Percentiles rank a stretch among this genome's conserved stretches.
Evolutionary conservation across 2,113 vertebrate genomes (phyloP).

Genomic region (Ammodytes dubius): DNA sequence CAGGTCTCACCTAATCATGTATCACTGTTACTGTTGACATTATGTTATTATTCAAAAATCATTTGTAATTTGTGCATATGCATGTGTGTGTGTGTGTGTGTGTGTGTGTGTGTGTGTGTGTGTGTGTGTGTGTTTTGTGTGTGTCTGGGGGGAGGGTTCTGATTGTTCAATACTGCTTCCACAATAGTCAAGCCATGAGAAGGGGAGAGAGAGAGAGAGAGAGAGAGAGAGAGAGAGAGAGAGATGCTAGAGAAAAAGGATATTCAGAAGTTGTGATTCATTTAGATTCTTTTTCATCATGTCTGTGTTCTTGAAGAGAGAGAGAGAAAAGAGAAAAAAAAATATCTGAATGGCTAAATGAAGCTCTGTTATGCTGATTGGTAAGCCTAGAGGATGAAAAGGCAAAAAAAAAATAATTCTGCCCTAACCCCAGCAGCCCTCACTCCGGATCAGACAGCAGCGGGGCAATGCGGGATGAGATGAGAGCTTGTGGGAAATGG

Average conservation of each 20-base stretch:
- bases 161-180: no score
- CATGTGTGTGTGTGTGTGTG: no score
- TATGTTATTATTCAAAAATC: no score
- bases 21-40: no score
- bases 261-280: neutral
- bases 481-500: constrained; percentile 64
- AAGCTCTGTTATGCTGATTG: constrained; percentile 27
- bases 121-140: no score
- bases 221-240: neutral
- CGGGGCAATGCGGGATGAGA: constrained; percentile 52
- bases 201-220: neutral
- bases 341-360: constrained; percentile 31
- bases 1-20: no score
- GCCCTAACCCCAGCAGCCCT: constrained; percentile 36
- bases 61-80: no score
- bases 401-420: constrained; percentile 12
- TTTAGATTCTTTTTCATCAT: neutral
- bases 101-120: no score
- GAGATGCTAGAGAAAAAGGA: neutral
- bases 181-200: no score
- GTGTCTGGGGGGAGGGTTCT: no score
- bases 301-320: neutral
- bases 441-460: constrained; percentile 48
- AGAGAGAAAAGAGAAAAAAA: neutral
- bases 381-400: constrained; percentile 46